A percentile compares a stretch with the other conserved stretches of the same genome.
Conservation (phyloP, 1,140 invertebrate genomes). For the Drosophila kanapiae region DNA sequence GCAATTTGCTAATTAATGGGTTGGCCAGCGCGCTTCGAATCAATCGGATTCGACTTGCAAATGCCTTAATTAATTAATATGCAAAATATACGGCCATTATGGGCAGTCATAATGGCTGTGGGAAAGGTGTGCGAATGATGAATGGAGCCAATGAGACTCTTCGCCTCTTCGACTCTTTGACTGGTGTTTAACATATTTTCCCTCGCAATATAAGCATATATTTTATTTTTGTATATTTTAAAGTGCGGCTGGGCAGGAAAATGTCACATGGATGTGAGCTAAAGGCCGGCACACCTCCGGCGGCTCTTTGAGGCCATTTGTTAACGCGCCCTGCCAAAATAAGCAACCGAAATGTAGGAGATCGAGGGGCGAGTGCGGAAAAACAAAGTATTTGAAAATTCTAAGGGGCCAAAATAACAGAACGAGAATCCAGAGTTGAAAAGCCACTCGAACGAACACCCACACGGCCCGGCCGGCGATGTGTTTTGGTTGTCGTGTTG, state of each 20-base stretch:
- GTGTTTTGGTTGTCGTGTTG: constrained; percentile 34
- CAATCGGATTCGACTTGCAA: constrained; percentile 39
- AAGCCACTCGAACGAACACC: constrained; percentile 50
- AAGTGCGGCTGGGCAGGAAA: neutral
- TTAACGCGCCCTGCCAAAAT: constrained; percentile 45
- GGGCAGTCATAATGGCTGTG: constrained; percentile 21
- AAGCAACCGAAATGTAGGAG: neutral
- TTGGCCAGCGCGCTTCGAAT: constrained; percentile 18
- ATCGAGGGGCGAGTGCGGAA: neutral
- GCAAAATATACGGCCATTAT: constrained; percentile 37
- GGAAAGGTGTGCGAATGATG: constrained; percentile 43
- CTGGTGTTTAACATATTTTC: neutral
- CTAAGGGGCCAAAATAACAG: constrained; percentile 7
- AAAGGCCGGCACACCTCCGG: constrained; percentile 13
- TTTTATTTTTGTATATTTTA: neutral
- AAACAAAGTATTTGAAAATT: constrained; percentile 22
- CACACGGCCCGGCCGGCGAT: constrained; percentile 23
- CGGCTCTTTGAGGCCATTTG: constrained; percentile 51
- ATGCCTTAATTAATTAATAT: constrained; percentile 53
- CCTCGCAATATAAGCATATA: neutral
- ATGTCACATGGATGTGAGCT: neutral
- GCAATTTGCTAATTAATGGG: constrained; percentile 34
- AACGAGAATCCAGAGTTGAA: constrained; percentile 17
- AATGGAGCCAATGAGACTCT: constrained; percentile 12
- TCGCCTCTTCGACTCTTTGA: neutral